These are phyloP conservation scores for Salmo trutta DNA, from an alignment of 2,797 vertebrate genomes.

Conservation along the genomic window DNA sequence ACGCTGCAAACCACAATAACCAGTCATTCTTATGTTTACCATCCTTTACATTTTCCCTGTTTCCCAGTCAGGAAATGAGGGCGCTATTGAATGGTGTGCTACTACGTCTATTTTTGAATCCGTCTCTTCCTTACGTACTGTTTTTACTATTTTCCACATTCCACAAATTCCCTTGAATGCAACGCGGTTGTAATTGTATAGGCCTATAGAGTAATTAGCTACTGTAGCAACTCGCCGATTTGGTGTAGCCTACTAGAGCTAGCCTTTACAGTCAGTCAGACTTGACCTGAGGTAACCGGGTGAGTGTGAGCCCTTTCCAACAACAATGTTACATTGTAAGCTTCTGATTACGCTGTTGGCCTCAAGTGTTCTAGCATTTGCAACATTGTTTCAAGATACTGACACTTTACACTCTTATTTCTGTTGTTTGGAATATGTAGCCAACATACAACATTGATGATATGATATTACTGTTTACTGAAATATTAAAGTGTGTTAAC, in stretches of 20 bases:
- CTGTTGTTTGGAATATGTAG: background rate
- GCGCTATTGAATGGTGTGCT: background rate
- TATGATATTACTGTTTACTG: background rate
- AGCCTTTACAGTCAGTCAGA: background rate
- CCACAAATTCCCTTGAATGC: background rate
- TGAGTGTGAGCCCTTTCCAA: conserved; percentile 6
- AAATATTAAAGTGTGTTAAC: background rate
- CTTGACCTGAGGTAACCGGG: conserved; percentile 49
- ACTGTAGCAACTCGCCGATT: background rate
- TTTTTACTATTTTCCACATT: background rate
- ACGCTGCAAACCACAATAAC: background rate
- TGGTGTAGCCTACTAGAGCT: background rate
- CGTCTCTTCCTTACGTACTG: background rate
- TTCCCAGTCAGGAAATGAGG: background rate
- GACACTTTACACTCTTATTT: background rate
- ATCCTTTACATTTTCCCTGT: background rate
- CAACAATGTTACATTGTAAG: conserved; percentile 2
- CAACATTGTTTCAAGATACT: background rate
- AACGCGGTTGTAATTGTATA: background rate
- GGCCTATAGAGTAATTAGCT: background rate
- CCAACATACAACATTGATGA: background rate
- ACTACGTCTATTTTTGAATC: background rate
- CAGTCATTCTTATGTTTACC: background rate
- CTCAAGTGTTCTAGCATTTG: background rate
- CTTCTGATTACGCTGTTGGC: background rate